These are phyloP conservation scores for Apodemia hepburni DNA, from an alignment of 2,888 invertebrate genomes.

Conservation along the genomic window DNA sequence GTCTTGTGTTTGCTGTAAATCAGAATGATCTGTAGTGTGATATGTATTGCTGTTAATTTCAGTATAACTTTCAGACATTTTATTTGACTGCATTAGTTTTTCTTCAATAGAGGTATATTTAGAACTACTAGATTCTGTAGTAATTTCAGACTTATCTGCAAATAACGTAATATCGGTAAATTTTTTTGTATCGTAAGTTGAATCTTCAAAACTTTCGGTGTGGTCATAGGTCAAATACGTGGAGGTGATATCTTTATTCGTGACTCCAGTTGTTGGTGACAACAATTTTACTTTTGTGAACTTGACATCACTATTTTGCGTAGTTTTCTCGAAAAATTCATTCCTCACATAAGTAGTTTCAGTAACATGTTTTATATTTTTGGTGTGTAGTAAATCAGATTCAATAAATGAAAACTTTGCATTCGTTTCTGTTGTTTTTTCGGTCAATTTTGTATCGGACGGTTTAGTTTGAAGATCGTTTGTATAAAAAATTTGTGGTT, in stretches of 20 bases:
- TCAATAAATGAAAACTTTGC: background rate
- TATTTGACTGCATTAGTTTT: background rate
- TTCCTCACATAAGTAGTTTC: background rate
- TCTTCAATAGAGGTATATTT: background rate
- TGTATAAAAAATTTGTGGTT: background rate
- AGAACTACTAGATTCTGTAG: background rate
- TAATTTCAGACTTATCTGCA: background rate
- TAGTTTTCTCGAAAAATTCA: background rate
- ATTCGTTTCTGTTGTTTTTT: background rate
- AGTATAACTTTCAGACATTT: background rate
- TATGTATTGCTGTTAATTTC: background rate
- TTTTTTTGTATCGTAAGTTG: background rate
- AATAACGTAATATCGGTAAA: background rate
- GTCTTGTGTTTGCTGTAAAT: background rate
- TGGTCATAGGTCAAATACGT: background rate
- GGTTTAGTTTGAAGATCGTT: background rate
- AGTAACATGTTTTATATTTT: background rate
- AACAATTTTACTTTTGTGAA: too few relatives aligned
- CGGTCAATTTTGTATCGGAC: background rate
- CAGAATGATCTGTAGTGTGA: background rate
- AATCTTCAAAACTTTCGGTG: slow-evolving; percentile 3
- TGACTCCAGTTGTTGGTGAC: too few relatives aligned
- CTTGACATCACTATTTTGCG: too few relatives aligned
- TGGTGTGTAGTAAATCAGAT: background rate
- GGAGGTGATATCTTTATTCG: background rate